These are phyloP conservation scores for Cephus cinctus DNA, from an alignment of 1,140 invertebrate genomes.

Conservation along the genomic window DNA sequence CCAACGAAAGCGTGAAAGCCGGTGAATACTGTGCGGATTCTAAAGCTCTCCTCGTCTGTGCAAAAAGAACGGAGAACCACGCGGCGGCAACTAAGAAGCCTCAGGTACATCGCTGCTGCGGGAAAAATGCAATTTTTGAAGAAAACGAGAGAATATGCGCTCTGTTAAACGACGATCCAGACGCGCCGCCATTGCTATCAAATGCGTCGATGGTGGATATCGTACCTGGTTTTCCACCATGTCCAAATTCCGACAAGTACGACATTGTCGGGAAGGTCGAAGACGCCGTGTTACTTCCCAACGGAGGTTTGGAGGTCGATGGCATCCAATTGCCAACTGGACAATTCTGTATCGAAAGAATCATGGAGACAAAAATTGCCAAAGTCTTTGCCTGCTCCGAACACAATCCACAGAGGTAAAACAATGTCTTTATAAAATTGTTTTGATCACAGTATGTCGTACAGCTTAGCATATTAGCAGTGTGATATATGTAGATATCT, in stretches of 20 bases:
- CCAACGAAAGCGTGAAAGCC: slow-evolving; percentile 40
- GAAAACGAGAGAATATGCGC: slow-evolving; percentile 54
- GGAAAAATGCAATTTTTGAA: slow-evolving; percentile 59
- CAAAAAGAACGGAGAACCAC: slow-evolving; percentile 37
- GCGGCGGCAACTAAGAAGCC: slow-evolving; percentile 52
- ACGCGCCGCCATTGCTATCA: slow-evolving; percentile 44
- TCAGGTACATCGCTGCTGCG: slow-evolving; percentile 58
- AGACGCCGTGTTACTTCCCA: slow-evolving; percentile 45
- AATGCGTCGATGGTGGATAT: slow-evolving; percentile 41
- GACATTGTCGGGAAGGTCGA: slow-evolving; percentile 55
- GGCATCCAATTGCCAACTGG: slow-evolving; percentile 53
- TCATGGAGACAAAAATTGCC: slow-evolving; percentile 51
- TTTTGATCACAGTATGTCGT: too few relatives aligned
- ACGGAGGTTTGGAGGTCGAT: slow-evolving; percentile 52
- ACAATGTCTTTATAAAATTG: not conserved
- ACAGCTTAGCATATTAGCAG: too few relatives aligned
- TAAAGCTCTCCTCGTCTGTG: slow-evolving; percentile 60
- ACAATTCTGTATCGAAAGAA: slow-evolving; percentile 65
- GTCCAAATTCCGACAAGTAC: slow-evolving; percentile 46
- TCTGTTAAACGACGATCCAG: slow-evolving; percentile 23
- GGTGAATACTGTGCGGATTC: slow-evolving; percentile 62
- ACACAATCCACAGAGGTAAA: slow-evolving; percentile 47
- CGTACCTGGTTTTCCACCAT: slow-evolving; percentile 57
- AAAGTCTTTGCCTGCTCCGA: slow-evolving; percentile 66
- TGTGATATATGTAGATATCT: too few relatives aligned